Evolutionary conservation across 2,888 invertebrate genomes (phyloP).

Genomic region (Papilio protenor): DNA sequence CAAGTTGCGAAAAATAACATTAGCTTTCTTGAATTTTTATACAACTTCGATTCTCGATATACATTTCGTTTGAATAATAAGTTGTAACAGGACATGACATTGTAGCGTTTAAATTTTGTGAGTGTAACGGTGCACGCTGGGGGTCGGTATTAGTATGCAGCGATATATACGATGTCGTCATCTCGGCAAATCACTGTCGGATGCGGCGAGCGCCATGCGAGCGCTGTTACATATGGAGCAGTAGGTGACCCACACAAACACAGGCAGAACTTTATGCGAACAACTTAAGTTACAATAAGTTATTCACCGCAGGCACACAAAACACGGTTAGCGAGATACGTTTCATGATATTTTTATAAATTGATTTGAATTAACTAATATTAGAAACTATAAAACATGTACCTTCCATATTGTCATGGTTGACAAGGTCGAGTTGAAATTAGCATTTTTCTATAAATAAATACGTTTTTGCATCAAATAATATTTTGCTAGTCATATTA

Average conservation of each 20-base stretch:
- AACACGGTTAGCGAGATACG: no score
- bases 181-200: background rate
- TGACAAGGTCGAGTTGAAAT: background rate
- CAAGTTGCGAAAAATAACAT: background rate
- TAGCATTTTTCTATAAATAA: background rate
- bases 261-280: background rate
- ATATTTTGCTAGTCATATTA: background rate
- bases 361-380: background rate
- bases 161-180: background rate
- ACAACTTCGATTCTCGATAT: background rate
- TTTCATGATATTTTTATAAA: background rate
- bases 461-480: background rate
- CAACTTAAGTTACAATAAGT: background rate
- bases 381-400: no score
- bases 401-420: no score
- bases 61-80: background rate
- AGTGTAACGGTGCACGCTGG: background rate
- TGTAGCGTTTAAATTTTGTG: background rate
- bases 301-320: background rate
- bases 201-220: background rate
- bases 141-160: constrained; percentile 21
- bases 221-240: background rate
- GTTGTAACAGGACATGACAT: background rate
- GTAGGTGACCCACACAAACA: background rate
- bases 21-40: background rate